phyloP scores from a whole-genome alignment of 1,140 invertebrate genomes.

The Teleopsis dalmanni region DNA sequence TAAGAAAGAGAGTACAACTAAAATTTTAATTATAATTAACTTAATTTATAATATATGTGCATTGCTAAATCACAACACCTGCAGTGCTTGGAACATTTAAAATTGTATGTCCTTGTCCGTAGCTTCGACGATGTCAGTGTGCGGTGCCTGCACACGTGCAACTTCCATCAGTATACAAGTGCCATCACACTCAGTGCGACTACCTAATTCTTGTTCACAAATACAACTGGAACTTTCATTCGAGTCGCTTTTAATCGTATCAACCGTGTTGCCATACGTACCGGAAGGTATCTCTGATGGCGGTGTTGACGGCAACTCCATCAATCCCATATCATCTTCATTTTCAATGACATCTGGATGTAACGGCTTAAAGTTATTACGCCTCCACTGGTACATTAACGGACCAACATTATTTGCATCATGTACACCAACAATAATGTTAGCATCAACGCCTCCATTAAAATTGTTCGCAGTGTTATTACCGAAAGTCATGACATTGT shows the following conservation, averaged over 20 bases:
- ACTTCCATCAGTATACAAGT: conserved; percentile 36
- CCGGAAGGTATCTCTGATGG: conserved; percentile 26
- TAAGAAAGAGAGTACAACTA: too few relatives aligned
- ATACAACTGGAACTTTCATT: conserved; percentile 31
- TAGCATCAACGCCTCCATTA: conserved; percentile 5
- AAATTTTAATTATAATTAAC: too few relatives aligned
- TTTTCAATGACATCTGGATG: conserved; percentile 36
- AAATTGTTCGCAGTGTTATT: conserved; percentile 1
- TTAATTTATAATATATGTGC: too few relatives aligned
- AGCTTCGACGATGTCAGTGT: too few relatives aligned
- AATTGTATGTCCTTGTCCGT: too few relatives aligned
- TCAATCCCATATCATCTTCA: conserved; percentile 19
- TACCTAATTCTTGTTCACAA: conserved; percentile 34
- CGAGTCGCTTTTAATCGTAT: conserved; percentile 15
- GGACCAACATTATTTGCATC: conserved; percentile 9
- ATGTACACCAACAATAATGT: neutral
- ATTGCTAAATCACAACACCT: too few relatives aligned
- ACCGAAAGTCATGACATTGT: conserved; percentile 7
- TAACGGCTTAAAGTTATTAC: conserved; percentile 35
- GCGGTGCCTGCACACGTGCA: conserved; percentile 25
- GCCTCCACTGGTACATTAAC: conserved; percentile 20
- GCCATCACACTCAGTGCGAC: conserved; percentile 31
- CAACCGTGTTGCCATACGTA: neutral
- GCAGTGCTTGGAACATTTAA: too few relatives aligned
- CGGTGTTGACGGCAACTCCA: conserved; percentile 18